Base-by-base conservation (phyloP, 2,888 invertebrate genomes). In the Pediacus dermestoides region DNA sequence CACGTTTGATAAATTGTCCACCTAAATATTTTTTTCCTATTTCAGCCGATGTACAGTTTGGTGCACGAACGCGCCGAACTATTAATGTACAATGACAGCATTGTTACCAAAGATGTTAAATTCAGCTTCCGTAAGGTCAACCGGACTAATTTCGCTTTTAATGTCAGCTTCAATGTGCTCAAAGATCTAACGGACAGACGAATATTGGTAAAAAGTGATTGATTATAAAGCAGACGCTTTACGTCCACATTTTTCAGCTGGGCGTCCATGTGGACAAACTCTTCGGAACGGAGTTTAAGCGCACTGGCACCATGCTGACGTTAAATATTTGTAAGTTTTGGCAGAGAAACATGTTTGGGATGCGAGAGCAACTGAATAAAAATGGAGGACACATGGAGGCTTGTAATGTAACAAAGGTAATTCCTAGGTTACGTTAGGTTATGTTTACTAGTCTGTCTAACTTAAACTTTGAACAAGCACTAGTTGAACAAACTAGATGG, bases 21-120 rank as follows among this genome's bases (percentile, higher is more conserved):
- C n/a, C n/a, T n/a, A n/a, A n/a, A n/a, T 33, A 18, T n/a, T 9
- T 7, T 14, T 9, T 32, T 8, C 10, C 21, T 12, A n/a, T 18
- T 18, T 18, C 21, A 18, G 21, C 21, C 6, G n/a, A 18, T 7
- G 6, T 18, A 18, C 21, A 6, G 21, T 7, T 18, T 18, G 6
- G 21, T 27, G 6, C 9, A 23, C 16, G 32, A 37, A 37, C 37
- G 37, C n/a, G 37, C 37, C 4, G 31, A 37, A 26, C n/a, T 37
- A 12, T 10, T 32, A 7, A 22, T 25, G n/a, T 31, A 22, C 15
- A 37, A 37, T 32, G 15, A 37, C 2, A 16, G 15, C 4, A 7
- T 37, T 3, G 31, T 27, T 1, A 31, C 21, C n/a, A n/a, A n/a
- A 18, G 32, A 37, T 16, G 16, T 37, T 15, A 11, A 14, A 8